A percentile compares a stretch with the other conserved stretches of the same genome.
Conservation (phyloP, 35 echinoderm and acorn worm species). For the Hemicentrotus pulcherrimus region DNA sequence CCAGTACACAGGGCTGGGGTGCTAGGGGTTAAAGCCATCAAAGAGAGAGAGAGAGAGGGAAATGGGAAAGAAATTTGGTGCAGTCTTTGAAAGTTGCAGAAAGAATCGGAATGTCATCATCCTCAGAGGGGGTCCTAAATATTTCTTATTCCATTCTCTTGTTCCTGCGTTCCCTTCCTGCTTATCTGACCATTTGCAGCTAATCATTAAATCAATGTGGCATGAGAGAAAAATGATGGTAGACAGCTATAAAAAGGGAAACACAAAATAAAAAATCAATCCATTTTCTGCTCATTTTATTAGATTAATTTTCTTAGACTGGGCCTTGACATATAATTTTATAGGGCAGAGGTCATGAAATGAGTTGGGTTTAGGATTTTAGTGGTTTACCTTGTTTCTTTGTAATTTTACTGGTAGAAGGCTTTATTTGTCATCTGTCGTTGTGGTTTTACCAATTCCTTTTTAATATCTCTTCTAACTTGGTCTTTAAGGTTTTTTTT, state of each 20-base stretch:
- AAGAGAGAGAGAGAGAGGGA: not conserved
- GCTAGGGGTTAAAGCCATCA: not conserved
- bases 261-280: conserved; percentile 36
- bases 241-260: not conserved
- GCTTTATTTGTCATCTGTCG: not conserved
- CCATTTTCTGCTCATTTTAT: conserved; percentile 55
- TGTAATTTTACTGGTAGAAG: not conserved
- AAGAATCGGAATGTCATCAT: conserved; percentile 38
- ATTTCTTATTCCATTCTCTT: conserved; percentile 29
- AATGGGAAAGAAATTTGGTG: not conserved
- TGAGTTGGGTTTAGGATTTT: not conserved
- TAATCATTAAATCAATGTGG: conserved; percentile 52
- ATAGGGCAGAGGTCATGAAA: conserved; percentile 24
- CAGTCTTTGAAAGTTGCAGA: conserved; percentile 25
- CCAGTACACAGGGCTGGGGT: not conserved
- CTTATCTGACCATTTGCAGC: conserved; percentile 23
- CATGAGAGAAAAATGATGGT: not conserved
- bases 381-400: not conserved
- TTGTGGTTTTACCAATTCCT: not conserved
- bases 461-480: not conserved
- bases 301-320: conserved; percentile 47
- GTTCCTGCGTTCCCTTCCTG: not conserved
- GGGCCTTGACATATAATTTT: conserved; percentile 54
- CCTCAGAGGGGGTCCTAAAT: conserved; percentile 27
- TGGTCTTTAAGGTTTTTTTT: not conserved